phyloP scores from a whole-genome alignment of 1,140 invertebrate genomes.

The Leptinotarsa texana region DNA sequence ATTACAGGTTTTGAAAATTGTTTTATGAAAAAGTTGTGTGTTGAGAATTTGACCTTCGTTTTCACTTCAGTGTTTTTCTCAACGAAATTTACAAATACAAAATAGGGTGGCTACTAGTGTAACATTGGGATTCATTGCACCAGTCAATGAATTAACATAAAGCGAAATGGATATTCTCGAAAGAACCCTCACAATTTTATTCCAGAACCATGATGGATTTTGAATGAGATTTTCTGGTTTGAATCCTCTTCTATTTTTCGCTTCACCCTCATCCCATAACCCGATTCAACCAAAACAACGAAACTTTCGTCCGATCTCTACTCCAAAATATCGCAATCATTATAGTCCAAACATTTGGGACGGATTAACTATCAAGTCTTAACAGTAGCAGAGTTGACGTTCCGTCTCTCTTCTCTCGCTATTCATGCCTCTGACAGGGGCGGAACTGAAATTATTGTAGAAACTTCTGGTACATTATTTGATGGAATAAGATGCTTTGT shows the following conservation, averaged over 20 bases:
- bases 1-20: too few relatives aligned
- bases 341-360: conserved; percentile 28
- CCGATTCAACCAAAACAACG: conserved; percentile 14
- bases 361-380: conserved; percentile 45
- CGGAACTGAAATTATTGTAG: not conserved
- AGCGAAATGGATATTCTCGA: too few relatives aligned
- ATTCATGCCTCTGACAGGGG: conserved; percentile 21
- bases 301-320: conserved; percentile 22
- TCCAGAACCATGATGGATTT: not conserved
- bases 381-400: conserved; percentile 34
- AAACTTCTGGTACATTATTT: too few relatives aligned
- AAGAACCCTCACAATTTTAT: not conserved
- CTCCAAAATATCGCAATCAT: conserved; percentile 31
- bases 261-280: conserved; percentile 14
- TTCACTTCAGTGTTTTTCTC: too few relatives aligned
- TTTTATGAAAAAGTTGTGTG: too few relatives aligned
- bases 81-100: too few relatives aligned
- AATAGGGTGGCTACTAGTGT: too few relatives aligned
- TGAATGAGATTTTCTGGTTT: conserved; percentile 25
- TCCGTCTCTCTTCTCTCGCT: conserved; percentile 17
- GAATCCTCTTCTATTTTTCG: conserved; percentile 20
- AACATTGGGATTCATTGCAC: too few relatives aligned
- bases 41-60: too few relatives aligned
- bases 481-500: too few relatives aligned
- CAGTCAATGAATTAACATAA: too few relatives aligned